Evolutionary conservation across 64 coral and sea anemone genomes (phyloP).

Genomic region (Stylophora pistillata): DNA sequence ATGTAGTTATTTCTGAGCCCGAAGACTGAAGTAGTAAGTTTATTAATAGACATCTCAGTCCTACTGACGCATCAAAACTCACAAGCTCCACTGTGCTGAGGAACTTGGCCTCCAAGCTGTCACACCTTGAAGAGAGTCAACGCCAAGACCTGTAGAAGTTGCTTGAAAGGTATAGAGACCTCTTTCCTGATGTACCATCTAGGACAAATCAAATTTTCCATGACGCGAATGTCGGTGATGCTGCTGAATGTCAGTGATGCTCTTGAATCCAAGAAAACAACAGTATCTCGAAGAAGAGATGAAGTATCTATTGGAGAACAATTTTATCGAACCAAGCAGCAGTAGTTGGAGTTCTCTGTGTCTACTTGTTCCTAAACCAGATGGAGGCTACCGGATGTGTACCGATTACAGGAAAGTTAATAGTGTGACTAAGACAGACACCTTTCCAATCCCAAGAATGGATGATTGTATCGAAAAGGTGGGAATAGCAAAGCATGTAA

Average conservation of each 20-base stretch:
- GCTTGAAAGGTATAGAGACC: constrained; percentile 8
- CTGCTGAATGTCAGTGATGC: neutral
- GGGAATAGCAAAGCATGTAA: neutral
- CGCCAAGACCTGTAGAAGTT: constrained; percentile 15
- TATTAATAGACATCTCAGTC: neutral
- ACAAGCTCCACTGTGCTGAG: constrained; percentile 33
- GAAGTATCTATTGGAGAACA: too few species aligned
- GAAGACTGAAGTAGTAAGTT: neutral
- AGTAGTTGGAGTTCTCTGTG: neutral
- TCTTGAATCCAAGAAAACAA: constrained; percentile 46
- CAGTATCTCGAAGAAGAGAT: neutral
- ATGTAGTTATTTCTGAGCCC: neutral
- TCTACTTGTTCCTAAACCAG: constrained; percentile 35
- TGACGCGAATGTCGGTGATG: constrained; percentile 46
- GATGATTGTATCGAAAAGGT: constrained; percentile 31
- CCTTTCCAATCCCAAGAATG: constrained; percentile 31
- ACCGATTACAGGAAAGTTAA: constrained; percentile 44
- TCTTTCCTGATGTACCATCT: constrained; percentile 45
- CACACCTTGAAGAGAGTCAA: constrained; percentile 5
- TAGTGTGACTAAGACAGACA: constrained; percentile 24
- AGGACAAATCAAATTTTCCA: constrained; percentile 32
- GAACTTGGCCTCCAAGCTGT: constrained; percentile 36
- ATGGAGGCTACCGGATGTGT: constrained; percentile 24
- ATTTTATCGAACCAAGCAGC: too few species aligned
- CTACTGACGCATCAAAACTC: constrained; percentile 19